Evolutionary conservation across 2,797 vertebrate species (phyloP), one percentile per base, ranked within the genome.

Genomic region (Salarias fasciatus): DNA sequence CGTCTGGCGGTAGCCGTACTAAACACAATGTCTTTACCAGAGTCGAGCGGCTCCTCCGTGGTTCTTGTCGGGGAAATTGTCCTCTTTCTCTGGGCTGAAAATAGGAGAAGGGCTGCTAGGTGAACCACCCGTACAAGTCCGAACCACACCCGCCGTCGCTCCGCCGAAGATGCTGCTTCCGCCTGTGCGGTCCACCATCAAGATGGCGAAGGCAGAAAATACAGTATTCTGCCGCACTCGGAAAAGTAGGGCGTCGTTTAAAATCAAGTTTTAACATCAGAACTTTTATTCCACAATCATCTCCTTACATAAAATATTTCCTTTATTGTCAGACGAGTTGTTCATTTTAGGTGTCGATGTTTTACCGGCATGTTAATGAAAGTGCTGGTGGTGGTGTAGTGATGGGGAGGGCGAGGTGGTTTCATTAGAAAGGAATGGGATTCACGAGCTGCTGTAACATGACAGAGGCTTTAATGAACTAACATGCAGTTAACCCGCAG

Each of bases 181-280:
- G 88, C 88, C 78, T 83, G 80, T 77, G 71, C 68, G 82, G 75
- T 73, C 79, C 71, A 87, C 83, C 86, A 84, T 89, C 90, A 94
- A 95, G 93, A 94, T 95, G 94, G 93, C 93, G 90, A 87, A 80
- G 65, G 69, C 68, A 74, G 67, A 72, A 79, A 79, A 77, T 41
- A 69, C 47, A 7, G 86, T 94, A 92, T 93, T 87, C 92, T 82
- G 83, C 92, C 94, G 94, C 94, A 78, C 72, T 81, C 35, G 44
- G 71, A 70, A 92, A 93, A 90, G 63, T 94, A 93, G 93, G 70
- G 69, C 90, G 46, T 46, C 44, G 3, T 58, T 62, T 72, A 29
- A 62, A 56, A 60, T 59, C 11, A 83, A 78, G 77, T 57, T 77
- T 30, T 41, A 24, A 1, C 40, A 29, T 45, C 1, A 0, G 24